Conservation (phyloP, 2,888 invertebrate genomes). For the Melanchra persicariae region DNA sequence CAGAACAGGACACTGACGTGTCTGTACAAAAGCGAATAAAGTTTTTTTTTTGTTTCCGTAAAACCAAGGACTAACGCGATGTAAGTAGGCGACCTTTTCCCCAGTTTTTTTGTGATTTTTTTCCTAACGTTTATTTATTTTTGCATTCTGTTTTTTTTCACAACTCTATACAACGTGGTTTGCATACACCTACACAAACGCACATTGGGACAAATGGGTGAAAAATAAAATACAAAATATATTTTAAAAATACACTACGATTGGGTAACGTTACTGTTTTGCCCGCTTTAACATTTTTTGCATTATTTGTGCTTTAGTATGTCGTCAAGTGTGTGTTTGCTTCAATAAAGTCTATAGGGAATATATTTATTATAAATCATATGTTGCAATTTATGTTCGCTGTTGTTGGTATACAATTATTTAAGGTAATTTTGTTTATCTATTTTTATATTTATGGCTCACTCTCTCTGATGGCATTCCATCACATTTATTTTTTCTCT, state of each 20-base stretch:
- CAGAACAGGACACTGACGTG: slow-evolving; percentile 85
- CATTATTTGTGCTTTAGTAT: slow-evolving; percentile 92
- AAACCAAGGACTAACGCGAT: slow-evolving; percentile 82
- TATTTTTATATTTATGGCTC: neutral
- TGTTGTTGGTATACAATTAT: slow-evolving; percentile 99
- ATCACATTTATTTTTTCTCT: neutral
- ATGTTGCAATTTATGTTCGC: slow-evolving; percentile 99
- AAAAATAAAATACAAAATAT: slow-evolving; percentile 60
- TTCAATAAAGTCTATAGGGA: slow-evolving; percentile 99
- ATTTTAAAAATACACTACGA: slow-evolving; percentile 64
- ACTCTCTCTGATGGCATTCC: neutral
- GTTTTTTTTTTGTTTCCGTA: slow-evolving; percentile 73
- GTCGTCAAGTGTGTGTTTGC: slow-evolving; percentile 99
- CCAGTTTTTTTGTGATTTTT: slow-evolving; percentile 63
- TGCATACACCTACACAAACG: slow-evolving; percentile 74
- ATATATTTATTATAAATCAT: slow-evolving; percentile 99
- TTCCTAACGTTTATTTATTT: slow-evolving; percentile 70
- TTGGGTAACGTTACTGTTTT: slow-evolving; percentile 79
- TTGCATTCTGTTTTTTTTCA: slow-evolving; percentile 68
- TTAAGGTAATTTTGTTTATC: slow-evolving; percentile 94
- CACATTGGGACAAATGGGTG: slow-evolving; percentile 81
- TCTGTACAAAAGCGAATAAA: slow-evolving; percentile 67
- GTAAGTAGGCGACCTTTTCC: slow-evolving; percentile 76
- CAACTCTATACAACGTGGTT: slow-evolving; percentile 78
- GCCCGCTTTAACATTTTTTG: slow-evolving; percentile 68